phyloP scores from a whole-genome alignment of 23 tunicate genomes.

The Halocynthia roretzi region DNA sequence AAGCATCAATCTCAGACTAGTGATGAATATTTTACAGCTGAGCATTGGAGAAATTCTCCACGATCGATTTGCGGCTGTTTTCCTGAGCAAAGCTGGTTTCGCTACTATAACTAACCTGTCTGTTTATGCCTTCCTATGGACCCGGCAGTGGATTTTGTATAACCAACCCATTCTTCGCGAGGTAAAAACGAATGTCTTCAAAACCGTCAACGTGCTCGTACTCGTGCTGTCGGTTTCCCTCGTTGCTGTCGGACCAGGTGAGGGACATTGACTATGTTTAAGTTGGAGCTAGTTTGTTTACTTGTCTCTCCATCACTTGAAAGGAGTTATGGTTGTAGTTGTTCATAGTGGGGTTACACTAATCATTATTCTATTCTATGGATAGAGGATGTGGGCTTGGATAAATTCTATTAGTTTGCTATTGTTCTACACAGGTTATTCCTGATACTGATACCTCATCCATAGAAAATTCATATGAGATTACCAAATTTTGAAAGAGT shows the following conservation, averaged over 20 bases:
- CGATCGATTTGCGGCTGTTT: constrained; percentile 2
- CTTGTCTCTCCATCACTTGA: no score
- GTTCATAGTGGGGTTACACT: no score
- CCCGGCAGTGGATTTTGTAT: constrained; percentile 27
- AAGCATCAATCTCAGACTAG: constrained; percentile 10
- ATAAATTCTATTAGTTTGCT: no score
- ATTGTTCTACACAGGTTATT: no score
- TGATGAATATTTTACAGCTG: constrained; percentile 18
- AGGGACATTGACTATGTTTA: neutral
- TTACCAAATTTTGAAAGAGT: no score
- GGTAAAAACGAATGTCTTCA: constrained; percentile 18
- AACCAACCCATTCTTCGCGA: constrained; percentile 11
- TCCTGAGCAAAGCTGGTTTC: neutral
- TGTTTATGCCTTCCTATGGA: constrained; percentile 24
- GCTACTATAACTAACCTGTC: constrained; percentile 12
- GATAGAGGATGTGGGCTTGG: no score
- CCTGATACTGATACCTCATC: no score
- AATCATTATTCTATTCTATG: no score
- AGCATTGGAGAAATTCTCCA: constrained; percentile 4
- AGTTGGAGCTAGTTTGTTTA: no score
- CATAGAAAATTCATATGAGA: no score
- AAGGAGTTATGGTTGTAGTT: no score
- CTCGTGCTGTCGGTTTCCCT: constrained; percentile 13
- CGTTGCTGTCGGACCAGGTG: constrained; percentile 25
- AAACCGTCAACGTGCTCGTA: constrained; percentile 14